These are phyloP conservation scores for Polyergus mexicanus DNA, from an alignment of 1,140 invertebrate genomes.

Conservation along the genomic window DNA sequence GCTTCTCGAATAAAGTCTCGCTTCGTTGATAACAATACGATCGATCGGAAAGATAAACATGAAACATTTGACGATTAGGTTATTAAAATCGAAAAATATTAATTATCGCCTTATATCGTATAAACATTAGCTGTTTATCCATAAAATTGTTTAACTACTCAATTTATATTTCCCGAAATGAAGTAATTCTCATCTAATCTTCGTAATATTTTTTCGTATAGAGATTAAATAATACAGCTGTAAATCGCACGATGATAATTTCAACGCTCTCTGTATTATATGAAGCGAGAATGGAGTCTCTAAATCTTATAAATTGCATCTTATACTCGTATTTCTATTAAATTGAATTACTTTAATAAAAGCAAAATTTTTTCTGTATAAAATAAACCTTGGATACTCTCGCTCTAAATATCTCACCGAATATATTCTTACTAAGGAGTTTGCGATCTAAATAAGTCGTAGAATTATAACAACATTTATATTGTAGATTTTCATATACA, in stretches of 20 bases:
- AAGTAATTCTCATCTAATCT: too few species aligned
- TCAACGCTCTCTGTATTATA: too few species aligned
- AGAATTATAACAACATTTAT: conserved; percentile 10
- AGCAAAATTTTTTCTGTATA: not conserved
- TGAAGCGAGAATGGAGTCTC: too few species aligned
- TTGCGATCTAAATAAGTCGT: not conserved
- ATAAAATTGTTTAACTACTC: not conserved
- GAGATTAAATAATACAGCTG: too few species aligned
- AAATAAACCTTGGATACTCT: not conserved
- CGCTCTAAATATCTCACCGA: not conserved
- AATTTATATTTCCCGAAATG: not conserved
- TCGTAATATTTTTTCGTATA: too few species aligned
- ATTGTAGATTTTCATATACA: conserved; percentile 17
- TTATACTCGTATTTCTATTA: too few species aligned
- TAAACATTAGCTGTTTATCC: not conserved
- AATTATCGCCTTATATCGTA: not conserved
- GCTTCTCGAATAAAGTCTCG: not conserved
- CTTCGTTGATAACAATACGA: conserved; percentile 3
- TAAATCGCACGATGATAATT: too few species aligned
- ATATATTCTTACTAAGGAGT: not conserved
- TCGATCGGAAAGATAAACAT: not conserved
- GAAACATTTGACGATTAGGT: not conserved
- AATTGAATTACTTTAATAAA: not conserved
- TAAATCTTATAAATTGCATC: too few species aligned
- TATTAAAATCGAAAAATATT: not conserved